These are phyloP conservation scores for Sicus ferrugineus DNA, from an alignment of 2,888 invertebrate genomes.

Conservation along the genomic window DNA sequence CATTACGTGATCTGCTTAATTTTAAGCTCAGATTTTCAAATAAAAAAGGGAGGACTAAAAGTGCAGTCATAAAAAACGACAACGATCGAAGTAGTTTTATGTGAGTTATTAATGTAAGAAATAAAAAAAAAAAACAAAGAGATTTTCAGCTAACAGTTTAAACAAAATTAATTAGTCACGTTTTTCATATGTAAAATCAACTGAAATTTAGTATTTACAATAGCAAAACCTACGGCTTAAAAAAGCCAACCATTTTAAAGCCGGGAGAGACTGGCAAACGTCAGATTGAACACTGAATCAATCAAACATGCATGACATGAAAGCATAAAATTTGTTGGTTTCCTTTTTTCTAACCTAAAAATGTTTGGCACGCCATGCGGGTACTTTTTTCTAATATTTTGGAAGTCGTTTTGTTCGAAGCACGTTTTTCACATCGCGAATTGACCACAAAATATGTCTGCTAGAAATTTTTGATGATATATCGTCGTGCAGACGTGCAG, in stretches of 20 bases:
- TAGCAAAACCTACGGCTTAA: background rate
- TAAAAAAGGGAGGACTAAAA: background rate
- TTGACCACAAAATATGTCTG: conserved; percentile 25
- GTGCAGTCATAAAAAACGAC: background rate
- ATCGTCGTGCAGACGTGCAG: conserved; percentile 11
- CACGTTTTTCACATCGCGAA: conserved; percentile 25
- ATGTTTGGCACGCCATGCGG: background rate
- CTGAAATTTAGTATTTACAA: background rate
- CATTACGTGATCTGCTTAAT: conserved; percentile 16
- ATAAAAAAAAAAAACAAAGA: background rate
- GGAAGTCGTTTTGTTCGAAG: background rate
- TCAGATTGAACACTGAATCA: conserved; percentile 25
- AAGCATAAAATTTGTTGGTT: conserved; percentile 7
- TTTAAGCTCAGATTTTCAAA: background rate
- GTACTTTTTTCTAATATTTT: background rate
- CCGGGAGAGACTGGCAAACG: background rate
- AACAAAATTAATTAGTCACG: conserved; percentile 30
- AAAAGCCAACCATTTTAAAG: background rate
- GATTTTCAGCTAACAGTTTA: conserved; percentile 8
- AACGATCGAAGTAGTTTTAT: conserved; percentile 15
- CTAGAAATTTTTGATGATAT: conserved; percentile 22
- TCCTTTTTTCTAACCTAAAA: conserved; percentile 9
- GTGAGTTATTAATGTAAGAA: conserved; percentile 27
- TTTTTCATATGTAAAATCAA: conserved; percentile 5
- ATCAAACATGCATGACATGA: conserved; percentile 29